Evolutionary conservation across 2,888 invertebrate species (phyloP), one percentile per base, ranked within the genome.

Genomic region (Scaptomyza cyrtandrae): DNA sequence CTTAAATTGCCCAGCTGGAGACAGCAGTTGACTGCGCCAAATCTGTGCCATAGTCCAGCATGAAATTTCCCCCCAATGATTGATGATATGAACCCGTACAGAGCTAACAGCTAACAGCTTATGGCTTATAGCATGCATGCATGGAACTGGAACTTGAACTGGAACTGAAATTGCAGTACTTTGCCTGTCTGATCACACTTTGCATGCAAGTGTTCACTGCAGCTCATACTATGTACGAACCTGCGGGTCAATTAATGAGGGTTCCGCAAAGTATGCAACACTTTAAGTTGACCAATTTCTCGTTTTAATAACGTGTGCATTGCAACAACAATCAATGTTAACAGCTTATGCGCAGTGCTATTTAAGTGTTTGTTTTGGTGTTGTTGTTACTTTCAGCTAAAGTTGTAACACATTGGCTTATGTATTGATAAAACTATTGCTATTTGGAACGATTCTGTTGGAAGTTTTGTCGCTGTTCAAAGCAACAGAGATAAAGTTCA

Each of bases 11-110:
- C 43, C 45, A 45, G 24, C 13, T 19, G 52, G 44, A 41, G 50
- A 37, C 41, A 52, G 53, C 52, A 61, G 56, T 50, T 50, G 50
- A 50, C 50, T 50, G 50, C 35, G 35, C 50, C 49, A 56, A 59
- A 57, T 71, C 71, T 71, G 56, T 60, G 71, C 59, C 64, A 41
- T 48, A 54, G 70, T 59, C 71, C 70, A 39, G 39, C 71, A 60
- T 67, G 71, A 72, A 75, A 71, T 66, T 9, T 10, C 7, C 50
- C 41, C 58, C 27, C 53, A 24, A 67, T 82, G 82, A 82, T 82
- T 82, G 82, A 82, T 86, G 86, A 86, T 78, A 79, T 61, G 63
- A 61, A 27, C 59, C 59, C 24, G 37, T 57, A 52, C 56, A 16
- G 41, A 41, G 41, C 41, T 16, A 14, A 52, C n/a, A 39, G 14